Percentiles rank a stretch among this genome's conserved stretches.
Evolutionary conservation across 1,140 invertebrate species (phyloP).

Genomic region (Doryteuthis pealeii): DNA sequence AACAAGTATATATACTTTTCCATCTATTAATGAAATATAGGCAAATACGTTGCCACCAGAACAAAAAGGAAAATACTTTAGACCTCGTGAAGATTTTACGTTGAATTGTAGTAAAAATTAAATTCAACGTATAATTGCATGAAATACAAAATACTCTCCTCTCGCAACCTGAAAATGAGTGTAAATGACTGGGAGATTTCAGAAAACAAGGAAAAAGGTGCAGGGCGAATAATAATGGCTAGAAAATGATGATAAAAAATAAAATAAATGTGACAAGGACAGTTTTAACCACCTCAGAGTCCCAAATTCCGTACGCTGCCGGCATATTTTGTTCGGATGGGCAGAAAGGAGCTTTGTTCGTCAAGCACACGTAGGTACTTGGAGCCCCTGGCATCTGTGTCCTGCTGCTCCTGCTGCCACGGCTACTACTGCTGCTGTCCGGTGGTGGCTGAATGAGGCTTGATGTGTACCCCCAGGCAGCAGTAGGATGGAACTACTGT

Average conservation of each 20-base stretch:
- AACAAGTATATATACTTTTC: too few relatives aligned
- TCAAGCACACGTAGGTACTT: not conserved
- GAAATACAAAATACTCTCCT: too few relatives aligned
- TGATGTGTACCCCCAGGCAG: not conserved
- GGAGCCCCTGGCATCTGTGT: not conserved
- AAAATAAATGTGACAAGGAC: not conserved
- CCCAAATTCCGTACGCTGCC: conserved; percentile 16
- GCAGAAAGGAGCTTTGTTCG: not conserved
- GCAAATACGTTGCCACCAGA: too few relatives aligned
- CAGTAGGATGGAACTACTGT: not conserved
- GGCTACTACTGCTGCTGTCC: not conserved
- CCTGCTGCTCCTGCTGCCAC: not conserved
- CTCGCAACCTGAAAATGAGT: too few relatives aligned
- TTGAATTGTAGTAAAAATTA: too few relatives aligned
- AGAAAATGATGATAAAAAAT: not conserved
- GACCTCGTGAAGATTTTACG: too few relatives aligned
- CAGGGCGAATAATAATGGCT: not conserved
- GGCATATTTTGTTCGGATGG: conserved; percentile 15
- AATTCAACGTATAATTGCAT: too few relatives aligned
- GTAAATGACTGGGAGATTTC: conserved; percentile 3
- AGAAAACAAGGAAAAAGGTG: not conserved
- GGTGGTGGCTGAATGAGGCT: not conserved
- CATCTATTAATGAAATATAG: too few relatives aligned
- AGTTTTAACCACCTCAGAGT: conserved; percentile 18
- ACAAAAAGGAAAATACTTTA: too few relatives aligned